These are phyloP conservation scores for Tetramorium simillimum DNA, from an alignment of 1,140 invertebrate genomes.

Conservation along the genomic window DNA sequence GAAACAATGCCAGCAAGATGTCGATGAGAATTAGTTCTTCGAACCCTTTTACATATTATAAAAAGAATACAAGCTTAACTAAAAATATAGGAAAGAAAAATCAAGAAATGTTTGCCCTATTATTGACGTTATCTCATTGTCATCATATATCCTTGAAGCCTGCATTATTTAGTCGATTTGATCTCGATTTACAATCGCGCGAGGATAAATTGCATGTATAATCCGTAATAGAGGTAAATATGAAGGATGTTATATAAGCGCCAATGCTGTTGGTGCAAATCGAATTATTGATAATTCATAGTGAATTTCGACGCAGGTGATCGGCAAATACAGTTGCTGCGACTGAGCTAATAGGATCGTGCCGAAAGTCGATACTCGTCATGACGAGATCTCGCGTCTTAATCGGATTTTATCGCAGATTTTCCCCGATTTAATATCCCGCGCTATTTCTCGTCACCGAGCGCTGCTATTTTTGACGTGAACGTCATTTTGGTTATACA, in stretches of 20 bases:
- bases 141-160: neutral
- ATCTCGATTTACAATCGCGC: slow-evolving; percentile 29
- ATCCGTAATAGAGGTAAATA: slow-evolving; percentile 20
- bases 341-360: slow-evolving; percentile 36
- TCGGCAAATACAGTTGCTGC: slow-evolving; percentile 21
- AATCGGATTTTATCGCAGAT: slow-evolving; percentile 47
- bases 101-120: neutral
- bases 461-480: neutral
- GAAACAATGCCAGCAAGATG: neutral
- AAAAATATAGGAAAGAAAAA: neutral
- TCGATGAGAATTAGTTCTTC: neutral
- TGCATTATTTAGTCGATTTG: neutral
- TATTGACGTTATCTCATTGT: neutral
- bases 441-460: neutral
- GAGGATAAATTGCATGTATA: slow-evolving; percentile 19
- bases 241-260: slow-evolving; percentile 10
- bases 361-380: slow-evolving; percentile 34
- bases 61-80: neutral
- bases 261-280: slow-evolving; percentile 2
- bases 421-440: slow-evolving; percentile 25
- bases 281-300: slow-evolving; percentile 41
- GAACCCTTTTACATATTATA: neutral
- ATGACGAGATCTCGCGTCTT: slow-evolving; percentile 47
- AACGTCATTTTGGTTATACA: neutral
- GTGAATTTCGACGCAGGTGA: slow-evolving; percentile 26